A percentile compares a stretch with the other conserved stretches of the same genome.
phyloP scores from a whole-genome alignment of 2,888 invertebrate genomes.

The Lapara coniferarum region DNA sequence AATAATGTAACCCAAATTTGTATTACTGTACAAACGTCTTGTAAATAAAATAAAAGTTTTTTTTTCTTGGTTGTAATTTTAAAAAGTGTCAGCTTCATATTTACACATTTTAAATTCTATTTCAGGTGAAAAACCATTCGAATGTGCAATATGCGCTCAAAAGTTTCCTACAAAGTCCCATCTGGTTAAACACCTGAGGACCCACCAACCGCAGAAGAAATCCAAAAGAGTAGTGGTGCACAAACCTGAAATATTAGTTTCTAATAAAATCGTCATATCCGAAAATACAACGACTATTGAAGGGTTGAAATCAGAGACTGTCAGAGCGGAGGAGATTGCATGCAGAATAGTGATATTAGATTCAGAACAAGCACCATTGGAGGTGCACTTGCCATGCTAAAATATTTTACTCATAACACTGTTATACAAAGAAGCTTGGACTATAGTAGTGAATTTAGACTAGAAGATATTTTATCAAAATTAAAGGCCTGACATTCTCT shows the following conservation, averaged over 20 bases:
- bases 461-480: too few species aligned
- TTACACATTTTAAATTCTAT: constrained; percentile 29
- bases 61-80: too few species aligned
- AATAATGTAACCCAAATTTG: too few species aligned
- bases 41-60: too few species aligned
- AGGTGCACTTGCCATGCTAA: constrained; percentile 41
- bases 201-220: constrained; percentile 53
- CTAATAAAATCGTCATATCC: constrained; percentile 9
- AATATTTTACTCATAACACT: neutral
- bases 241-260: constrained; percentile 13
- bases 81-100: too few species aligned
- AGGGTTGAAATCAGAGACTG: constrained; percentile 3
- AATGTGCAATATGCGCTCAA: constrained; percentile 61
- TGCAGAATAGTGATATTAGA: constrained; percentile 38
- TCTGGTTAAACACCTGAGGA: constrained; percentile 62
- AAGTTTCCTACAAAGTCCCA: constrained; percentile 66
- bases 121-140: constrained; percentile 73
- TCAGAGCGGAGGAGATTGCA: constrained; percentile 29
- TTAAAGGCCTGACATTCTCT: too few species aligned
- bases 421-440: constrained; percentile 4
- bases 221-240: constrained; percentile 39
- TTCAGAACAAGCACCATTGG: constrained; percentile 52
- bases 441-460: neutral
- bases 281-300: constrained; percentile 15
- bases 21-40: too few species aligned